These are phyloP conservation scores for Morone chrysops DNA, from an alignment of 2,113 vertebrate genomes.

Conservation along the genomic window DNA sequence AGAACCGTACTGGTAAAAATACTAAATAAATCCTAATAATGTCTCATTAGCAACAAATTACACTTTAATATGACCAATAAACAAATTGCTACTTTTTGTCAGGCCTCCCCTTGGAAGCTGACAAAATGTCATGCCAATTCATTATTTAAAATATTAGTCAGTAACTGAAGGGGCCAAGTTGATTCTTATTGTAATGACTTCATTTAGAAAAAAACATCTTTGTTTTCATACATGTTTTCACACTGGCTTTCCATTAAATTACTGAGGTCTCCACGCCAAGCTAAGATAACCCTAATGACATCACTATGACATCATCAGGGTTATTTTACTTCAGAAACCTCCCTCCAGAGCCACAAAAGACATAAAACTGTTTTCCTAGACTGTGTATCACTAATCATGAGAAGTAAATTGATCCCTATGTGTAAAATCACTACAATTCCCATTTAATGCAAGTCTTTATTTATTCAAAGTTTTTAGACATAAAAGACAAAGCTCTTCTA, in stretches of 20 bases:
- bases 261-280: background rate
- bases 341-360: background rate
- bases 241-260: background rate
- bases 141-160: background rate
- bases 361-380: background rate
- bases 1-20: constrained; percentile 23
- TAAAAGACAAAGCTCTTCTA: background rate
- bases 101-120: background rate
- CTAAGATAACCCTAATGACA: background rate
- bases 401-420: background rate
- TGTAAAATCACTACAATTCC: background rate
- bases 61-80: constrained; percentile 45
- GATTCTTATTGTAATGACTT: background rate
- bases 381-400: background rate
- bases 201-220: background rate
- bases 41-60: constrained; percentile 39
- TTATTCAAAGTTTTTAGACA: background rate
- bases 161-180: background rate
- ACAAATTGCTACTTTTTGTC: constrained; percentile 3
- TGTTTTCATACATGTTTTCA: background rate
- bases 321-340: background rate
- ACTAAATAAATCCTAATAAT: constrained; percentile 24
- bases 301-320: constrained; percentile 1
- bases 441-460: background rate
- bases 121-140: background rate